Evolutionary conservation across 2,797 vertebrate species (phyloP).

Genomic region (Ispidina picta): DNA sequence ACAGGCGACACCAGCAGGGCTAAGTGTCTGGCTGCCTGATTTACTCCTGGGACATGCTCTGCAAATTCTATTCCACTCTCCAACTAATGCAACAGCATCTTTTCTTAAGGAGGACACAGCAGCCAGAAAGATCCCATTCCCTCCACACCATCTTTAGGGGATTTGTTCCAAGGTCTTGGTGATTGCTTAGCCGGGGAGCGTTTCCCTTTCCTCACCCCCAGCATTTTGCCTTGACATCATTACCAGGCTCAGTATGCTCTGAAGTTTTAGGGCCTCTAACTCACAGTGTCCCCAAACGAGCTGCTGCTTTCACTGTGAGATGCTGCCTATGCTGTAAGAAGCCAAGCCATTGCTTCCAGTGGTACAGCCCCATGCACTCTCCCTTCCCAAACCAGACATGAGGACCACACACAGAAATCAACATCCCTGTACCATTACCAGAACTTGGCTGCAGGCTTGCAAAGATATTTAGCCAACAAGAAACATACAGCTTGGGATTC

Average conservation of each 20-base stretch:
- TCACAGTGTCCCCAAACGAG: background rate
- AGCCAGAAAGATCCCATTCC: background rate
- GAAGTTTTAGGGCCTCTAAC: background rate
- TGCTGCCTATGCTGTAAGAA: background rate
- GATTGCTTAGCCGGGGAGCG: background rate
- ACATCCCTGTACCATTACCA: background rate
- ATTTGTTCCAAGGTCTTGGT: background rate
- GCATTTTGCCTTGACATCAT: background rate
- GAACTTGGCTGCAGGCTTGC: background rate
- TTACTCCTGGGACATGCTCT: background rate
- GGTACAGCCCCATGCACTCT: background rate
- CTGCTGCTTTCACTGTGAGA: background rate
- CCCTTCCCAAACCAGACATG: background rate
- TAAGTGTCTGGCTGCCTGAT: background rate
- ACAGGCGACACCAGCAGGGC: background rate
- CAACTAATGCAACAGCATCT: background rate
- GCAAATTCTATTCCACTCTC: background rate
- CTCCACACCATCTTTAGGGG: background rate
- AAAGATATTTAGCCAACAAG: background rate
- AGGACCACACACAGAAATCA: background rate
- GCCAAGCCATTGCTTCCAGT: background rate
- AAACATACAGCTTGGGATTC: background rate
- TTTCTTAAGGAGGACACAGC: background rate
- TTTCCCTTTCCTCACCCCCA: background rate
- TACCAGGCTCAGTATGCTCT: background rate